These are phyloP conservation scores for Corythaixoides concolor DNA, from an alignment of 2,113 vertebrate genomes.

Conservation along the genomic window DNA sequence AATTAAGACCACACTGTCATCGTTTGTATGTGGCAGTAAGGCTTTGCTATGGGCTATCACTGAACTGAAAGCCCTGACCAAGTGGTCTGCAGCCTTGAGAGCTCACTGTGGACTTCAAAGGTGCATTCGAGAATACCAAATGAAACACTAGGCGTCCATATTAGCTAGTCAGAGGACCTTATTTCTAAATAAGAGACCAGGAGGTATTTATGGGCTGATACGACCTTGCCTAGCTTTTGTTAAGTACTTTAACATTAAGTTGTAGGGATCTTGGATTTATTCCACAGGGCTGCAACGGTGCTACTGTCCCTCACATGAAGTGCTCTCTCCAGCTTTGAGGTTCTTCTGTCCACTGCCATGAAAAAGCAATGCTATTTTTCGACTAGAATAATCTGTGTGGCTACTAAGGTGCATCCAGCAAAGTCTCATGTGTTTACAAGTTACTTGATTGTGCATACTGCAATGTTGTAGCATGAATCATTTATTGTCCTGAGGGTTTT, in stretches of 20 bases:
- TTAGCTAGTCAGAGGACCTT: neutral
- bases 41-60: neutral
- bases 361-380: neutral
- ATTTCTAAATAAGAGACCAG: neutral
- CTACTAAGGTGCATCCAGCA: neutral
- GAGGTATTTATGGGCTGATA: neutral
- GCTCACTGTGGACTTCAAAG: neutral
- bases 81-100: neutral
- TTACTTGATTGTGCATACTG: neutral
- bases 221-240: neutral
- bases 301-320: neutral
- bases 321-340: neutral
- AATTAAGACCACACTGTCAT: neutral
- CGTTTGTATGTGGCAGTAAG: neutral
- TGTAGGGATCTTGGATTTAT: slow-evolving; percentile 10
- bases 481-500: neutral
- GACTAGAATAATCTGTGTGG: neutral
- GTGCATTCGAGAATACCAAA: neutral
- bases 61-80: neutral
- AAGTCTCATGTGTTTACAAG: neutral
- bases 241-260: slow-evolving; percentile 16
- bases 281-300: neutral
- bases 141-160: neutral
- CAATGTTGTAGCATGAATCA: neutral
- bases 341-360: neutral